These are phyloP conservation scores for Drosophila falleni DNA, from an alignment of 2,888 invertebrate species.

Conservation along the genomic window DNA sequence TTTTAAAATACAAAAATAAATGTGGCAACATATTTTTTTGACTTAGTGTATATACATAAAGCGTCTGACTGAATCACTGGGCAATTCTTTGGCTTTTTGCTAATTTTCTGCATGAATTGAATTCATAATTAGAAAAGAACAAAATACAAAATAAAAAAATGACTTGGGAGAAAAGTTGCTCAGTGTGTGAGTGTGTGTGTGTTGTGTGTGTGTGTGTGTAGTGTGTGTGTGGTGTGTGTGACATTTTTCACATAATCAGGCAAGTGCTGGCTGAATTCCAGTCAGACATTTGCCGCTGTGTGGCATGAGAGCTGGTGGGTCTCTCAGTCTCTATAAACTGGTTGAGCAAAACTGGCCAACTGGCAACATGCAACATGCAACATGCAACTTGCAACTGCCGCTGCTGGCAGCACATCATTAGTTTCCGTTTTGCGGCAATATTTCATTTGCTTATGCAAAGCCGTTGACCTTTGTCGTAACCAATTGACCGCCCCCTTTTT, in stretches of 20 bases:
- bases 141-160: conserved; percentile 3
- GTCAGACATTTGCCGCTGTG: conserved; percentile 62
- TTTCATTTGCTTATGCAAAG: conserved; percentile 80
- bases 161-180: conserved; percentile 43
- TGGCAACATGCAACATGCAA: conserved; percentile 34
- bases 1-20: too few relatives aligned
- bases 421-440: conserved; percentile 83
- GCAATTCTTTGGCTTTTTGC: conserved; percentile 62
- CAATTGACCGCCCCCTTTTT: conserved; percentile 19
- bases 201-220: conserved; percentile 13
- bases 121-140: conserved; percentile 75
- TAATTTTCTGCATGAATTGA: conserved; percentile 82
- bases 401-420: conserved; percentile 80
- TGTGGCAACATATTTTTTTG: too few relatives aligned
- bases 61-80: conserved; percentile 47
- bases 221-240: conserved; percentile 60
- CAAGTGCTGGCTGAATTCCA: conserved; percentile 78
- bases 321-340: conserved; percentile 58
- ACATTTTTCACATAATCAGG: conserved; percentile 82
- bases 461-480: conserved; percentile 71
- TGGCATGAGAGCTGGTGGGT: conserved; percentile 52
- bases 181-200: conserved; percentile 16
- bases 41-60: too few relatives aligned
- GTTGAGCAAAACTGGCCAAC: conserved; percentile 32
- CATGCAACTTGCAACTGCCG: conserved; percentile 34